Evolutionary conservation across 2,113 vertebrate genomes (phyloP).

Genomic region (Lucifuga dentata): DNA sequence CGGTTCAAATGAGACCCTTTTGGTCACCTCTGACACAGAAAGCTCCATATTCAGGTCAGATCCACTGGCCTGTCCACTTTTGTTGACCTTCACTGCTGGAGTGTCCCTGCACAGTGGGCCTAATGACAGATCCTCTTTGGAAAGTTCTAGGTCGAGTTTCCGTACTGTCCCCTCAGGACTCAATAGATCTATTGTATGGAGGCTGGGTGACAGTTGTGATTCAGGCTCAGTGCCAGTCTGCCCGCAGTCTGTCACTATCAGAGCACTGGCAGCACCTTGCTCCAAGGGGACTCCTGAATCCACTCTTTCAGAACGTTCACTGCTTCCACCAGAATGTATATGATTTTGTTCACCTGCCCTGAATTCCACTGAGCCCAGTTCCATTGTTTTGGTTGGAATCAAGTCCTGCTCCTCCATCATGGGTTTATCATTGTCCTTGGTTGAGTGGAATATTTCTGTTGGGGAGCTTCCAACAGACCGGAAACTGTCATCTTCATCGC

Average conservation of each 20-base stretch:
- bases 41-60: conserved; percentile 13
- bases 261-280: background rate
- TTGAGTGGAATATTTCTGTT: conserved; percentile 63
- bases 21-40: conserved; percentile 23
- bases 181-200: conserved; percentile 39
- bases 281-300: conserved; percentile 29
- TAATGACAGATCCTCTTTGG: conserved; percentile 24
- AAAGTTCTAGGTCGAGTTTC: conserved; percentile 16
- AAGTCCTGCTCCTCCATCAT: conserved; percentile 15
- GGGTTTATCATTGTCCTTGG: conserved; percentile 10
- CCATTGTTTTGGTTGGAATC: background rate
- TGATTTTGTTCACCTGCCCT: conserved; percentile 12
- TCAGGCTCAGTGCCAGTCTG: conserved; percentile 39
- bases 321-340: background rate
- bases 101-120: background rate
- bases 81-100: background rate
- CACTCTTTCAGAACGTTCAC: background rate
- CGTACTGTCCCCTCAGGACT: conserved; percentile 40
- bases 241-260: conserved; percentile 10
- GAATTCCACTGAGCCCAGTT: background rate
- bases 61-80: background rate
- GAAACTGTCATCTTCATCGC: conserved; percentile 70
- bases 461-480: conserved; percentile 65
- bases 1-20: background rate
- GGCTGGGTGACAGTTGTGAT: conserved; percentile 25